These are phyloP conservation scores for Myopa tessellatipennis DNA, from an alignment of 2,888 invertebrate genomes.

Conservation along the genomic window DNA sequence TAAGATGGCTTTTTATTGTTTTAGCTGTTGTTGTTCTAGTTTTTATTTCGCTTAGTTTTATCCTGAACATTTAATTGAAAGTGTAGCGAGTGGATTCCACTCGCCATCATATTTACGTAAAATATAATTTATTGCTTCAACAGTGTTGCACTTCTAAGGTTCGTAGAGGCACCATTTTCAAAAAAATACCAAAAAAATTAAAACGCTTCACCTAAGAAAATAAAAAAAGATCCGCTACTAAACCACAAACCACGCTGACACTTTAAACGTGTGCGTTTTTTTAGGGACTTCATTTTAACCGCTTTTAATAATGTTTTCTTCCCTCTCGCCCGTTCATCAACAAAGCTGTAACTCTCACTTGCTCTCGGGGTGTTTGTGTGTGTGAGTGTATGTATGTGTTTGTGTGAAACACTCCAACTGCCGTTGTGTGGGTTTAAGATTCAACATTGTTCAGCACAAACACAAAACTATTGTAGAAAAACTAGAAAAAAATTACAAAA, in stretches of 20 bases:
- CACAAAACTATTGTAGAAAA: background rate
- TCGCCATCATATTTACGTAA: too few species aligned
- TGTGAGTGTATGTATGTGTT: background rate
- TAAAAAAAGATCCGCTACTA: background rate
- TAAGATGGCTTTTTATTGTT: too few species aligned
- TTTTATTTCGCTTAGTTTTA: too few species aligned
- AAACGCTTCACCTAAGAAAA: background rate
- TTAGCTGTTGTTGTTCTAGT: too few species aligned
- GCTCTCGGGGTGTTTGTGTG: background rate
- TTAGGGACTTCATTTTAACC: conserved; percentile 7
- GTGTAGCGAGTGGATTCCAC: too few species aligned
- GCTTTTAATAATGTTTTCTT: conserved; percentile 1
- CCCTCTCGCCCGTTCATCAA: background rate
- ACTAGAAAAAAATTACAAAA: too few species aligned
- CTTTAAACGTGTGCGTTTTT: background rate
- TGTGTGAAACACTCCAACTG: background rate
- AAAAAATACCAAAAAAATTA: background rate
- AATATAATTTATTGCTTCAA: background rate
- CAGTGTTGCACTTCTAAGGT: background rate
- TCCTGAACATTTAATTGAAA: too few species aligned
- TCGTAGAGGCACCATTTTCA: background rate
- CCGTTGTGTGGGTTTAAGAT: conserved; percentile 6
- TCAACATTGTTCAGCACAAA: background rate
- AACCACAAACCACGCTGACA: background rate
- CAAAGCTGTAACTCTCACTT: background rate